phyloP scores from a whole-genome alignment of 1,140 invertebrate species.

The Stegodyphus dumicola region DNA sequence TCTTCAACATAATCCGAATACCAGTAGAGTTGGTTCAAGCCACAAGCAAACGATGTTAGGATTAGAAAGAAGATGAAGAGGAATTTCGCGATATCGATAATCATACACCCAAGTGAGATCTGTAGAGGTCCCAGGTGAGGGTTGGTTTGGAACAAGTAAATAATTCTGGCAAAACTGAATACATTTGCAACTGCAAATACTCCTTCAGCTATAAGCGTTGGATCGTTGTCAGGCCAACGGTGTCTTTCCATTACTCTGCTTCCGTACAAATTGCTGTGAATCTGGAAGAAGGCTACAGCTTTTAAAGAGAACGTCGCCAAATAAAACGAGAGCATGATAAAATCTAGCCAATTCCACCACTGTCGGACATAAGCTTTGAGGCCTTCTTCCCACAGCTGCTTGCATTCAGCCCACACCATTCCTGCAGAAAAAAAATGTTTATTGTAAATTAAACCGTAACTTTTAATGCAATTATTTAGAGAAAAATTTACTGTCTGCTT shows the following conservation, averaged over 20 bases:
- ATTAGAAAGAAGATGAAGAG: constrained; percentile 71
- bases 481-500: too few relatives aligned
- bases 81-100: constrained; percentile 73
- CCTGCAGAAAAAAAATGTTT: constrained; percentile 64
- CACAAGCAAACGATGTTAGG: constrained; percentile 67
- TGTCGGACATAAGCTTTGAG: constrained; percentile 72
- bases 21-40: constrained; percentile 74
- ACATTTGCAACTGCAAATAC: constrained; percentile 75
- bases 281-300: constrained; percentile 71
- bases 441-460: background rate
- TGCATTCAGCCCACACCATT: constrained; percentile 74
- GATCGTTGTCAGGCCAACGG: constrained; percentile 73
- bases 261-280: constrained; percentile 64
- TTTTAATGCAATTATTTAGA: too few relatives aligned
- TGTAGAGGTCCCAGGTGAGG: constrained; percentile 74
- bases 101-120: constrained; percentile 73
- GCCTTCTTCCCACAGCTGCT: constrained; percentile 74
- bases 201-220: constrained; percentile 73
- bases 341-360: constrained; percentile 75
- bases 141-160: constrained; percentile 74
- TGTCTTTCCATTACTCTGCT: constrained; percentile 65
- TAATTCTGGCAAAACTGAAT: constrained; percentile 73
- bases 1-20: constrained; percentile 70
- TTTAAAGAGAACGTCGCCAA: constrained; percentile 72
- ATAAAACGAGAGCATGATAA: constrained; percentile 74